Base-by-base conservation (phyloP, 2,797 vertebrate species). In the Leptatherina wallacei region DNA sequence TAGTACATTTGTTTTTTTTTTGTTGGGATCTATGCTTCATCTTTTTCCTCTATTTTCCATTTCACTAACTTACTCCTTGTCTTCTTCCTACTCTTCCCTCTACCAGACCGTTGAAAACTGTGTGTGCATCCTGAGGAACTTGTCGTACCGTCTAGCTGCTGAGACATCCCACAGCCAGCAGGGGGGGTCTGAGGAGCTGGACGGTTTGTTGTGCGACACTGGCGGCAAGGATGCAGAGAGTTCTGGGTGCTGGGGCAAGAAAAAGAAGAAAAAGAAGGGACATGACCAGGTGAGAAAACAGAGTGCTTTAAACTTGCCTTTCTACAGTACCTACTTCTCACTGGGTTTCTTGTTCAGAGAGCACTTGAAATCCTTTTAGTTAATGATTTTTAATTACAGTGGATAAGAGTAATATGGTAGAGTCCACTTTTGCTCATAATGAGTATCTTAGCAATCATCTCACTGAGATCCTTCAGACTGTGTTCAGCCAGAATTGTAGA, bases 251-350 rank as follows among this genome's bases (percentile, higher is more conserved):
- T 99, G 98, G 98, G 98, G 98, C 65, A 99, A 99, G 92, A 99
- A 99, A 90, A 99, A 99, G 94, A 99, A 99, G 96, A 99, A 99
- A 92, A 99, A 99, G 97, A 99, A 99, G 95, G 96, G 96, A 8
- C 97, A 98, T 69, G 97, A 99, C 88, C 98, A 99, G 97, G 98
- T 99, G 93, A 93, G 90, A 20, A 61, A 63, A 30, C 22, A 27
- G 16, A 24, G 11, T 16, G 3, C 30, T 62, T 47, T n/a, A 49
- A 3, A 5, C 27, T n/a, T 3, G 2, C 16, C n/a, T 6, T 5
- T 14, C 6, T n/a, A 1, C 10, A n/a, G 5, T 6, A 9, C 32
- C 9, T 6, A 14, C 60, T 29, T 9, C 14, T 22, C 16, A 33
- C 2, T 13, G 4, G 13, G 16, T 47, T 51, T 55, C 14, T 29